Conservation (phyloP, 2,797 vertebrate species). For the Rhinogobio ventralis region DNA sequence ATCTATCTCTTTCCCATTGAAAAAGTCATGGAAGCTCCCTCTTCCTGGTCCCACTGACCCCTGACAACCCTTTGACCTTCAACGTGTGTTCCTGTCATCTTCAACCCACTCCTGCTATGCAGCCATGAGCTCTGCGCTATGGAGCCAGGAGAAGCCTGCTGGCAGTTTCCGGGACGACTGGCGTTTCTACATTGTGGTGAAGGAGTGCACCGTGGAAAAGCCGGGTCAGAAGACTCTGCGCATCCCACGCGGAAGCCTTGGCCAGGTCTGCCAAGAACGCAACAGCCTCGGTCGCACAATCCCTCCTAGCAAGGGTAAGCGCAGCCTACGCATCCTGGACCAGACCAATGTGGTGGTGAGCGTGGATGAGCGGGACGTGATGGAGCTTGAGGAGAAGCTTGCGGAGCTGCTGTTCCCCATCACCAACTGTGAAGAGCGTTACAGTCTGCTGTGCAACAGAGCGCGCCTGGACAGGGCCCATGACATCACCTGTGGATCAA, state of each 20-base stretch:
- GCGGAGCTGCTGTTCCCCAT: conserved; percentile 96
- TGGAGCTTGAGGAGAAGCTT: conserved; percentile 92
- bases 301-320: conserved; percentile 91
- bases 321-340: conserved; percentile 93
- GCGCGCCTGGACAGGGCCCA: conserved; percentile 86
- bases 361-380: conserved; percentile 92
- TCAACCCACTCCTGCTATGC: conserved; percentile 62
- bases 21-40: conserved; percentile 50
- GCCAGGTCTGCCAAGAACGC: conserved; percentile 93
- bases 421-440: conserved; percentile 95
- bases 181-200: conserved; percentile 93
- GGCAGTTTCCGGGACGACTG: conserved; percentile 94
- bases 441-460: conserved; percentile 89
- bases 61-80: conserved; percentile 31
- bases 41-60: conserved; percentile 28
- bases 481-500: conserved; percentile 91
- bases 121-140: conserved; percentile 95
- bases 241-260: conserved; percentile 93
- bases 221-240: conserved; percentile 91
- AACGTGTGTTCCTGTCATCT: conserved; percentile 34
- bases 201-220: conserved; percentile 94
- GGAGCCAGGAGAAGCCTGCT: conserved; percentile 95
- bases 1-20: conserved; percentile 6
- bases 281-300: conserved; percentile 88
- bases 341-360: conserved; percentile 90